Evolutionary conservation across 1,140 invertebrate genomes (phyloP).

Genomic region (Melitaea cinxia): DNA sequence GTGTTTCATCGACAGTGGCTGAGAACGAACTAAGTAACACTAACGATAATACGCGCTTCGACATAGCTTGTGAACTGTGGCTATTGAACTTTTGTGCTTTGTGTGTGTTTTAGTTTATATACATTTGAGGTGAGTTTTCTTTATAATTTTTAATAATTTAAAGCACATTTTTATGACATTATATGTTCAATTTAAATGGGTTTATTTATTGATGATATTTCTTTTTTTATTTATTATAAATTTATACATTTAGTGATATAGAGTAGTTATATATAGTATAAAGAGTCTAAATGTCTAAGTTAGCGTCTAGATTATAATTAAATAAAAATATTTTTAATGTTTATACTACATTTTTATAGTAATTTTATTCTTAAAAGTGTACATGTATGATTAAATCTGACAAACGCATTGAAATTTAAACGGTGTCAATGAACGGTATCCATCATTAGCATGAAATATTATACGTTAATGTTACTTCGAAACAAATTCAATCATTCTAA

Average conservation of each 20-base stretch:
- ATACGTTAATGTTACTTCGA: slow-evolving; percentile 24
- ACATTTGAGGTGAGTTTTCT: slow-evolving; percentile 49
- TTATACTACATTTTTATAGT: neutral
- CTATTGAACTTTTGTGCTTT: slow-evolving; percentile 58
- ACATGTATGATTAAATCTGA: neutral
- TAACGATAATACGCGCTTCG: slow-evolving; percentile 41
- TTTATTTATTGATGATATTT: neutral
- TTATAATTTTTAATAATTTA: slow-evolving; percentile 33
- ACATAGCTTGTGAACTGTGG: slow-evolving; percentile 61
- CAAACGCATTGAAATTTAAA: slow-evolving; percentile 13
- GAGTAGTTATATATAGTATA: neutral
- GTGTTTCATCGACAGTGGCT: slow-evolving; percentile 70
- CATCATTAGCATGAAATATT: slow-evolving; percentile 30
- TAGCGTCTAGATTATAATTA: neutral
- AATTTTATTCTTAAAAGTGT: neutral
- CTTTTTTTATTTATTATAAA: neutral
- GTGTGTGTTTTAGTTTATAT: slow-evolving; percentile 52
- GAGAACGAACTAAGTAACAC: slow-evolving; percentile 71
- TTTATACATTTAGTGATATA: no score
- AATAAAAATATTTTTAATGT: neutral
- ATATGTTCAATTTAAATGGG: slow-evolving; percentile 4
- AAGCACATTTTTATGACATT: slow-evolving; percentile 13
- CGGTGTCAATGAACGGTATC: slow-evolving; percentile 29
- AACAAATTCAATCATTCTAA: slow-evolving; percentile 11
- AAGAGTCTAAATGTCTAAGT: neutral